Conservation (phyloP, 2,888 invertebrate genomes). For the Oscheius myriophilus region DNA sequence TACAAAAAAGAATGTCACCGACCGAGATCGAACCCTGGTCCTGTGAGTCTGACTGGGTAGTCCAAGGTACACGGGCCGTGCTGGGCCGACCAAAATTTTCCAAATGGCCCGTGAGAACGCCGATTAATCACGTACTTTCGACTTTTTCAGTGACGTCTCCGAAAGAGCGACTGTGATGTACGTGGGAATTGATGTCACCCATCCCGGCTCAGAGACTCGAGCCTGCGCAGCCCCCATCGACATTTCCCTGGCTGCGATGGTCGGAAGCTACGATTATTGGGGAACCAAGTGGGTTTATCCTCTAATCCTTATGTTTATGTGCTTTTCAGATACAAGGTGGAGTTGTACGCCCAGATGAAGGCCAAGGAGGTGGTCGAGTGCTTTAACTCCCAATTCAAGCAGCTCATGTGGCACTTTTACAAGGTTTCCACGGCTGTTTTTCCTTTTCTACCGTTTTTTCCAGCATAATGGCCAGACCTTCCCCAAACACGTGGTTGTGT, state of each 20-base stretch:
- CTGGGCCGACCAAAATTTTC: too few relatives aligned
- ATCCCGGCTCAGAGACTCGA: conserved; percentile 32
- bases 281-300: conserved; percentile 33
- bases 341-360: conserved; percentile 27
- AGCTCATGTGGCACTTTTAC: conserved; percentile 21
- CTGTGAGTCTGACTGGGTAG: too few relatives aligned
- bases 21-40: too few relatives aligned
- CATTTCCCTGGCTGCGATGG: conserved; percentile 44
- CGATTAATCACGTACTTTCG: too few relatives aligned
- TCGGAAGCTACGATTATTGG: conserved; percentile 40
- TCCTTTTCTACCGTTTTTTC: conserved; percentile 11
- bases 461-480: conserved; percentile 30
- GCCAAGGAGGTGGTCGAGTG: conserved; percentile 31
- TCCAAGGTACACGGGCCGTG: too few relatives aligned
- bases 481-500: conserved; percentile 46
- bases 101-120: too few relatives aligned
- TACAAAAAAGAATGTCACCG: too few relatives aligned
- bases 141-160: neutral
- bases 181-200: conserved; percentile 56
- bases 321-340: conserved; percentile 31
- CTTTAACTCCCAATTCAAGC: conserved; percentile 30
- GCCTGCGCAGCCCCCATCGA: conserved; percentile 25
- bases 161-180: conserved; percentile 36
- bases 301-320: neutral
- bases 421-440: neutral